A percentile compares a stretch with the other conserved stretches of the same genome.
Conservation (phyloP, 2,888 invertebrate genomes). For the Latrodectus hesperus region DNA sequence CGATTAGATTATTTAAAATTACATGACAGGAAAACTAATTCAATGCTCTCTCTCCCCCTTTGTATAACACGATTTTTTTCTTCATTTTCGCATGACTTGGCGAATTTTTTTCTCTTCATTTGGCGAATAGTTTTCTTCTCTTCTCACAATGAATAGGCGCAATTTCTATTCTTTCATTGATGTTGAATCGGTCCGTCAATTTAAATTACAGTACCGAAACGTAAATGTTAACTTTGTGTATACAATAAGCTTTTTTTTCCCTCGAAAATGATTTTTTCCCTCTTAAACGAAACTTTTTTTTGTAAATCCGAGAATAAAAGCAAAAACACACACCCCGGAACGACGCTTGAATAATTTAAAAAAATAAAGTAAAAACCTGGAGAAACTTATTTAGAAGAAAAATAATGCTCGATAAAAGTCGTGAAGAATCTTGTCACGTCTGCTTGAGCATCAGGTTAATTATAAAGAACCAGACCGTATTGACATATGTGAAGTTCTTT, state of each 20-base stretch:
- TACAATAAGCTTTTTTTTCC: neutral
- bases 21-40: too few relatives aligned
- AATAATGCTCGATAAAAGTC: constrained; percentile 8
- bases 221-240: neutral
- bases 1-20: too few relatives aligned
- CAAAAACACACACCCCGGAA: neutral
- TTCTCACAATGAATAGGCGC: neutral
- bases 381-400: neutral
- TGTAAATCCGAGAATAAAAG: neutral
- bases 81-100: too few relatives aligned
- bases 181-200: neutral
- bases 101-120: too few relatives aligned
- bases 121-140: neutral
- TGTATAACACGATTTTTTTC: too few relatives aligned
- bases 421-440: constrained; percentile 53
- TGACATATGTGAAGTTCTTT: constrained; percentile 51
- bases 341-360: constrained; percentile 25
- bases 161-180: neutral
- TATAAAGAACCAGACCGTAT: constrained; percentile 53
- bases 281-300: neutral
- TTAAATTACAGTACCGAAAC: neutral
- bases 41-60: too few relatives aligned
- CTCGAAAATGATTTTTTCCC: neutral
- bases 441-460: constrained; percentile 63
- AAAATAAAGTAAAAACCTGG: constrained; percentile 1